These are phyloP conservation scores for Semicossyphus pulcher DNA, from an alignment of 2,113 vertebrate species.

Conservation along the genomic window DNA sequence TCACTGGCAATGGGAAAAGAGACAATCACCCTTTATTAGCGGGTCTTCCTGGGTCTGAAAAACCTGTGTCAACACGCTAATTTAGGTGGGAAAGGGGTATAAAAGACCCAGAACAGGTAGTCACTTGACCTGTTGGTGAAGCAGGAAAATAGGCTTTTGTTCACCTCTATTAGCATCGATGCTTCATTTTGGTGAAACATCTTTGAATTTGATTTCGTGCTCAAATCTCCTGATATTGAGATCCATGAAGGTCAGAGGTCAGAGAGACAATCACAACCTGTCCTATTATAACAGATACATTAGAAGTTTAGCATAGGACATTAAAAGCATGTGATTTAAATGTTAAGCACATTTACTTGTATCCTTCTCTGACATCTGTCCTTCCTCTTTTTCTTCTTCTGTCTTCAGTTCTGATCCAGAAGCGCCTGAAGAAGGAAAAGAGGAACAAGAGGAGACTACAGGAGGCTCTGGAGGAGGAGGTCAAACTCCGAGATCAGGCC, in stretches of 20 bases:
- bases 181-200: background rate
- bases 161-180: background rate
- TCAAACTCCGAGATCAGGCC: conserved; percentile 81
- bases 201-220: background rate
- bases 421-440: conserved; percentile 82
- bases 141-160: background rate
- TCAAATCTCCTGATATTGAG: background rate
- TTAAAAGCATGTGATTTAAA: background rate
- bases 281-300: background rate
- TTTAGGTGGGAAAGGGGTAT: no score
- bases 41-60: no score
- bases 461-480: conserved; percentile 81
- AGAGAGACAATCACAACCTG: no score
- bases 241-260: conserved; percentile 4
- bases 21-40: no score
- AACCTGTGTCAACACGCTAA: no score
- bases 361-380: background rate
- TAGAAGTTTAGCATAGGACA: background rate
- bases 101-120: background rate
- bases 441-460: conserved; percentile 80
- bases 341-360: background rate
- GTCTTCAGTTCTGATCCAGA: conserved; percentile 77
- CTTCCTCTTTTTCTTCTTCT: background rate
- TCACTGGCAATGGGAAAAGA: no score
- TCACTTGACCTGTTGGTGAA: background rate